phyloP scores from a whole-genome alignment of 2,888 invertebrate species.

The Labia minor region DNA sequence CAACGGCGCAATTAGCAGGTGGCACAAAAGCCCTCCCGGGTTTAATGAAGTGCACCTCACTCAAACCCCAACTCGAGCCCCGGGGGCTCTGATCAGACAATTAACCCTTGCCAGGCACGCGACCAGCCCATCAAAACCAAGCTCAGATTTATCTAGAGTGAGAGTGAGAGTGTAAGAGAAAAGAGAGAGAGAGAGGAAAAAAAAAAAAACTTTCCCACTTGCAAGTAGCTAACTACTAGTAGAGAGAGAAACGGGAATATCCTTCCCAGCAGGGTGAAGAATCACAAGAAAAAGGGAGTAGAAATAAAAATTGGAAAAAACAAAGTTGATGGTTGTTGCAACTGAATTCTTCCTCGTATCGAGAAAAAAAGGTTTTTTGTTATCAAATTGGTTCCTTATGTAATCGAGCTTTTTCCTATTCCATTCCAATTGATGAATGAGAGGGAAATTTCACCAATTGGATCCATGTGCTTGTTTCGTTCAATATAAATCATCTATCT shows the following conservation, averaged over 20 bases:
- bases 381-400: background rate
- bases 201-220: background rate
- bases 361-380: background rate
- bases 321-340: conserved; percentile 5
- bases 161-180: too few species aligned
- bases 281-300: background rate
- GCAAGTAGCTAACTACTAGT: too few species aligned
- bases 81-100: conserved; percentile 1
- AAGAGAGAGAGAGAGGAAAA: too few species aligned
- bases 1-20: conserved; percentile 13
- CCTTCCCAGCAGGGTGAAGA: background rate
- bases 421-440: too few species aligned
- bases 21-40: conserved; percentile 13
- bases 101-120: conserved; percentile 13
- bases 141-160: background rate
- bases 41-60: conserved; percentile 4
- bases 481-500: too few species aligned
- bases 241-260: background rate
- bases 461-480: too few species aligned
- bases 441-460: too few species aligned
- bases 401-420: background rate
- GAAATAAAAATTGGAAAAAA: background rate
- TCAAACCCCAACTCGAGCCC: background rate
- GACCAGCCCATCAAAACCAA: conserved; percentile 13
- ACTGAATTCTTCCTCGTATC: background rate